Evolutionary conservation across 2,888 invertebrate genomes (phyloP).

Genomic region (Steinernema scapterisci): DNA sequence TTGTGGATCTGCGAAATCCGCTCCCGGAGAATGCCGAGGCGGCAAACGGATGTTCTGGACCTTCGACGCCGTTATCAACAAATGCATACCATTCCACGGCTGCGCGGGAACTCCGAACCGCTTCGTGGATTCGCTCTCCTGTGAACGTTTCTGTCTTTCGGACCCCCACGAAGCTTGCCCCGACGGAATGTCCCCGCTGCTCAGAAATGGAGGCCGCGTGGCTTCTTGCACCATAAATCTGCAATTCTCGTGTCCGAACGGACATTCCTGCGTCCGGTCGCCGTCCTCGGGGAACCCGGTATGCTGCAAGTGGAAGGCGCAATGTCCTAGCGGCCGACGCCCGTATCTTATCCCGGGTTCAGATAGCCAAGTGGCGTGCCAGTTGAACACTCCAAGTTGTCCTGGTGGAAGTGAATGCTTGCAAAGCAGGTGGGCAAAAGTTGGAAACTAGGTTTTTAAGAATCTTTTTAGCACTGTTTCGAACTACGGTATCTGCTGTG

Average conservation of each 20-base stretch:
- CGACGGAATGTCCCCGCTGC: not conserved
- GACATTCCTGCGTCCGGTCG: conserved; percentile 61
- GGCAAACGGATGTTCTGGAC: conserved; percentile 59
- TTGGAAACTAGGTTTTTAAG: too few relatives aligned
- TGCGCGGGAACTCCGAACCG: conserved; percentile 64
- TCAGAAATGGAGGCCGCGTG: not conserved
- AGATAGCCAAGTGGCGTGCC: conserved; percentile 64
- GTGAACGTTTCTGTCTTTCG: not conserved
- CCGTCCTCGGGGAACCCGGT: conserved; percentile 56
- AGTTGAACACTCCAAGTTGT: conserved; percentile 61
- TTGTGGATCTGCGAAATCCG: conserved; percentile 54
- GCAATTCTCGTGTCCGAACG: conserved; percentile 56
- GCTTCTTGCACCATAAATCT: conserved; percentile 52
- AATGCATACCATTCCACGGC: conserved; percentile 60
- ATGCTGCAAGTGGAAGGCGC: conserved; percentile 57
- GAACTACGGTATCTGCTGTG: conserved; percentile 66
- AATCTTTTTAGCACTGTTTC: conserved; percentile 59
- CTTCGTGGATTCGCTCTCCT: conserved; percentile 32
- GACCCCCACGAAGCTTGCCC: not conserved
- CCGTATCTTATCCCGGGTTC: conserved; percentile 66
- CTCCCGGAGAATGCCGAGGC: conserved; percentile 54
- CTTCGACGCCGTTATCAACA: conserved; percentile 54
- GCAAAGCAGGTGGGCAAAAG: conserved; percentile 52
- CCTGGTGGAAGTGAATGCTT: conserved; percentile 60
- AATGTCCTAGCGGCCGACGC: conserved; percentile 58